Conservation (phyloP, 2,113 vertebrate genomes). For the Sterna hirundo region DNA sequence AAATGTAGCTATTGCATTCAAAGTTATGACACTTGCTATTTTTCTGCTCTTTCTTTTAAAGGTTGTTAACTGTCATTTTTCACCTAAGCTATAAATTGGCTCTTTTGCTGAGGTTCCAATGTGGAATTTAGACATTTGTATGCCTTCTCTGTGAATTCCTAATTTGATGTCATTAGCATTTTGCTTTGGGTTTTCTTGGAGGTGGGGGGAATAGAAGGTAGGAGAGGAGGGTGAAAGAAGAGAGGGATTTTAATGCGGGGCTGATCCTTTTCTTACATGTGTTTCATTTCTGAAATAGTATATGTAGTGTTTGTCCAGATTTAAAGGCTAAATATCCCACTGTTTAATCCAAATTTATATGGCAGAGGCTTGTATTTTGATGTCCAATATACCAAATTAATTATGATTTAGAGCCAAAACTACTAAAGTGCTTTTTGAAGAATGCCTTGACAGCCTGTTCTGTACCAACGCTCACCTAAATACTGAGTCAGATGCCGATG, state of each 20-base stretch:
- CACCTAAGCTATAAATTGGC: not conserved
- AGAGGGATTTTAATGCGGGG: not conserved
- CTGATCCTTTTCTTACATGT: not conserved
- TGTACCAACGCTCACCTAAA: not conserved
- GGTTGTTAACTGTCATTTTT: slow-evolving; percentile 23
- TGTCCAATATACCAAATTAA: not conserved
- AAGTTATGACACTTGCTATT: slow-evolving; percentile 23
- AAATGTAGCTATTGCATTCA: not conserved
- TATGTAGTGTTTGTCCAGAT: not conserved
- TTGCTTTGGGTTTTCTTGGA: not conserved
- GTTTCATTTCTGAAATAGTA: not conserved
- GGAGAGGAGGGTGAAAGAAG: not conserved
- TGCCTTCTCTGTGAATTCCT: not conserved
- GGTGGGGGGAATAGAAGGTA: not conserved
- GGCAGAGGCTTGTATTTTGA: not conserved
- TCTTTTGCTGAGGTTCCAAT: not conserved
- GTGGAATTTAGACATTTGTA: not conserved
- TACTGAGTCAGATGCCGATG: not conserved
- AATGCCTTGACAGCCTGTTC: not conserved
- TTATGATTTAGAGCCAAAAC: not conserved
- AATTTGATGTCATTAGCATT: not conserved
- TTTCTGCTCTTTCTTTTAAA: slow-evolving; percentile 20
- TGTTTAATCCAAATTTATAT: not conserved
- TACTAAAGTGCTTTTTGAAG: not conserved
- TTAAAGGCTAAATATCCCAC: not conserved